Conservation (phyloP, 2,113 vertebrate genomes). For the Lasiurus borealis region DNA sequence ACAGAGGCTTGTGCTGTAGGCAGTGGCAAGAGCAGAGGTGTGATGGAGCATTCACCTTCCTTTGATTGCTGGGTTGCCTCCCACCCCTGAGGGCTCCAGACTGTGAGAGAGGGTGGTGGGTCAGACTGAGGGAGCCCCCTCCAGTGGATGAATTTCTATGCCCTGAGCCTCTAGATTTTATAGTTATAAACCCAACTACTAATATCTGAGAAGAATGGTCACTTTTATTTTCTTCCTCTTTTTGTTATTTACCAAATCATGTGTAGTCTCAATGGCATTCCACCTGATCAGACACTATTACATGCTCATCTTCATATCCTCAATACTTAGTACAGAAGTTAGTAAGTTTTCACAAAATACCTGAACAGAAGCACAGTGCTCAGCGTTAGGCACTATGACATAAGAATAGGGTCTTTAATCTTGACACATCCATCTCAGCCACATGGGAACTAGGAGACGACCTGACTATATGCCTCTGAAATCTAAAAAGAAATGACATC, state of each 20-base stretch:
- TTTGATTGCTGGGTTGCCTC: rapidly evolving
- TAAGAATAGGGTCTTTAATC: not conserved
- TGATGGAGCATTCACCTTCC: no score
- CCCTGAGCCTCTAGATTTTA: not conserved
- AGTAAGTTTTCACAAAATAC: not conserved
- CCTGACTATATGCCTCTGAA: not conserved
- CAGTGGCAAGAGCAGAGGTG: no score
- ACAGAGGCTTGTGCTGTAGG: no score
- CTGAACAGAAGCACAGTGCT: not conserved
- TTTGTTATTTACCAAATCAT: not conserved
- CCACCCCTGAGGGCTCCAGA: no score
- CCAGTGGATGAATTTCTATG: no score
- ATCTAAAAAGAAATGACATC: not conserved
- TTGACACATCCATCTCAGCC: not conserved
- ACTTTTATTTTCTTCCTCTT: not conserved
- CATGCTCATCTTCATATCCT: not conserved
- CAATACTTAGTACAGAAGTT: not conserved
- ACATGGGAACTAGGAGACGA: not conserved
- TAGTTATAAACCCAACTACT: not conserved
- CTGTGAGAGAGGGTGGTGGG: no score
- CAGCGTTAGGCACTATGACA: not conserved
- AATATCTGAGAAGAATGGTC: not conserved
- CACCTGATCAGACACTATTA: not conserved
- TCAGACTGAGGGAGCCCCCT: no score
- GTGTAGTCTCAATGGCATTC: not conserved